Evolutionary conservation across 1,140 invertebrate species (phyloP), one percentile per base, ranked within the genome.

Genomic region (Andricus grossulariae): DNA sequence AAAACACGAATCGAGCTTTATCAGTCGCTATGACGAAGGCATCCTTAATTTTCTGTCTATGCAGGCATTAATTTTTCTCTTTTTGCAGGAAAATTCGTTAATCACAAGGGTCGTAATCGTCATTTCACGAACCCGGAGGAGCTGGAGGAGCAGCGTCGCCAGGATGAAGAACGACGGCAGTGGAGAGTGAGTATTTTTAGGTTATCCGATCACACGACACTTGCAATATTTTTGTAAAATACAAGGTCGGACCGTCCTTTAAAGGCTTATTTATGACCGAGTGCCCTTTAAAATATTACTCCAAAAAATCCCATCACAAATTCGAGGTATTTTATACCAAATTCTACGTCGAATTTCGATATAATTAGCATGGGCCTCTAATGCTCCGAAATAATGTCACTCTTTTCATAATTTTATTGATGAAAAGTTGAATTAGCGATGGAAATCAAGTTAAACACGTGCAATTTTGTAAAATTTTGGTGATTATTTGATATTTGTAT

Each of bases 81-180:
- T 87, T 77, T 89, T 91, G 10, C 79, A 96, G 96, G 96, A 92
- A 97, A 97, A 92, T 97, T 94, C 86, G 95, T 95, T 18, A 97
- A 96, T 90, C 97, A 98, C 88, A 99, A 99, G 90, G 98, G 98
- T 50, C 94, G 96, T 75, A 95, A 95, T 86, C 95, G 97, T 79
- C 96, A 97, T 88, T 99, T 99, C 89, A 98, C 98, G 11, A 98
- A 96, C 88, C 97, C 97, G 21, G 97, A 98, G 86, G 97, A 98
- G 87, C 90, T 99, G 80, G 97, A 97, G 87, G 94, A 96, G 84
- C 95, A 98, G 88, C 93, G 95, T n/a, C 93, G 93, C 82, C 95
- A 96, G 86, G 95, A 96, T 78, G 94, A 95, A 87, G 93, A 94
- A 84, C 92, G 94, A 83, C 92, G 93, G 83, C 92, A 94, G 82